A percentile compares a stretch with the other conserved stretches of the same genome.
Conservation (phyloP, 2,888 invertebrate genomes). For the Hirtodrosophila confusa region DNA sequence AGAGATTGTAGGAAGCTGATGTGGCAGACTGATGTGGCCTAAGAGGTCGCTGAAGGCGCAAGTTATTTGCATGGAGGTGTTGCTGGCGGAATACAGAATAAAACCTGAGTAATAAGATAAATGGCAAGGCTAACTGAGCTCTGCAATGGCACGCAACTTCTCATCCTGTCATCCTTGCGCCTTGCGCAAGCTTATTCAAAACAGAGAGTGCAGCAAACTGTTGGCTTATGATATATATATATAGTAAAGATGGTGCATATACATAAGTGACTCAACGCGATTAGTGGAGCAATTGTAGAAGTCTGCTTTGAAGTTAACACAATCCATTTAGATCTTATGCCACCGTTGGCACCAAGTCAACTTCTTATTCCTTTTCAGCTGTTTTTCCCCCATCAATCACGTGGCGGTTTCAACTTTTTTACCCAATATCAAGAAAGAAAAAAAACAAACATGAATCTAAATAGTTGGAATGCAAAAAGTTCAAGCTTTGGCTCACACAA, state of each 20-base stretch:
- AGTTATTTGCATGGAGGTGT: constrained; percentile 28
- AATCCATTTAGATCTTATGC: constrained; percentile 28
- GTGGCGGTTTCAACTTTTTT: constrained; percentile 47
- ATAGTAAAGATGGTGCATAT: background rate
- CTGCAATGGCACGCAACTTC: background rate
- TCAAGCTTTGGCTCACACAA: constrained; percentile 48
- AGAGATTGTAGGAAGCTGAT: constrained; percentile 22
- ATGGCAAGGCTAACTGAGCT: constrained; percentile 3
- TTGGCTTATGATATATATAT: background rate
- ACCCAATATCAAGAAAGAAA: background rate
- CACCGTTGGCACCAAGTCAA: constrained; percentile 34
- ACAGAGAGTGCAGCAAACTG: background rate
- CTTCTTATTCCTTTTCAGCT: constrained; percentile 19
- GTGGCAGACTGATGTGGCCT: background rate
- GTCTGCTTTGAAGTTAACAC: constrained; percentile 13
- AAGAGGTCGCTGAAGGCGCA: constrained; percentile 29
- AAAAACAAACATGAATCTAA: constrained; percentile 20
- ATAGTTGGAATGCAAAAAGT: constrained; percentile 38
- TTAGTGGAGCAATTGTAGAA: constrained; percentile 1
- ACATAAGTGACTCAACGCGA: background rate
- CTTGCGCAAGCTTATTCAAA: background rate
- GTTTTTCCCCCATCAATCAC: constrained; percentile 49
- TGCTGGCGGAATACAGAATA: constrained; percentile 4
- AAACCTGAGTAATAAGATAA: constrained; percentile 37
- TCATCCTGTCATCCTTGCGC: background rate